These are phyloP conservation scores for Eristalinus sepulchralis DNA, from an alignment of 2,888 invertebrate genomes.

Conservation along the genomic window DNA sequence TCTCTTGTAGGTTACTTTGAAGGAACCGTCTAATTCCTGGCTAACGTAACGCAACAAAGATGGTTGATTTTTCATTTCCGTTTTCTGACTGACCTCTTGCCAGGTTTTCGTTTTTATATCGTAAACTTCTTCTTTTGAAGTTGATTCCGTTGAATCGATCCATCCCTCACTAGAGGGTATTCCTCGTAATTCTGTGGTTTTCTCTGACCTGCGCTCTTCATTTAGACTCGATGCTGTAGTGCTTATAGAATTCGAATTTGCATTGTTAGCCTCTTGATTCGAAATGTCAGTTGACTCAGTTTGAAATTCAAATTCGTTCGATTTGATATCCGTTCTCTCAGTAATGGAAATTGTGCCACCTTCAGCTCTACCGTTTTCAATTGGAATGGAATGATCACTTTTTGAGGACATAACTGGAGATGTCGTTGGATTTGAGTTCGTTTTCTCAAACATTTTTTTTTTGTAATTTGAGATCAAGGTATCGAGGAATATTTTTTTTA, in stretches of 20 bases:
- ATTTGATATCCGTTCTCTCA: background rate
- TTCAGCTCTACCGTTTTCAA: background rate
- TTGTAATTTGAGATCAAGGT: background rate
- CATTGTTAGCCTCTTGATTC: background rate
- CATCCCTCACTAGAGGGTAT: background rate
- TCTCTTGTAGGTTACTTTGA: conserved; percentile 79
- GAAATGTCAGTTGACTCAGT: background rate
- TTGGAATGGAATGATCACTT: background rate
- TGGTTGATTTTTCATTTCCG: conserved; percentile 75
- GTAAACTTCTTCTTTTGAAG: conserved; percentile 78
- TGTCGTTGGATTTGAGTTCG: background rate
- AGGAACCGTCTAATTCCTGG: conserved; percentile 78
- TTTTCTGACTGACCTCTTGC: conserved; percentile 76
- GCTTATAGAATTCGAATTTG: background rate
- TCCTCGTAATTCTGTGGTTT: background rate
- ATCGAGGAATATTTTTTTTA: background rate
- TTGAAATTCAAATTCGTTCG: background rate
- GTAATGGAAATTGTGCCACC: background rate
- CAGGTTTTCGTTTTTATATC: conserved; percentile 80
- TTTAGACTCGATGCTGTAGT: background rate
- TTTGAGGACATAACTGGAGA: background rate
- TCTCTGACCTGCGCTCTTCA: background rate
- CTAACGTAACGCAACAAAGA: conserved; percentile 80
- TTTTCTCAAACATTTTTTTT: background rate
- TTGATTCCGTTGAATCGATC: conserved; percentile 52